Evolutionary conservation across 2,888 invertebrate species (phyloP), one percentile per base, ranked within the genome.

Genomic region (Artemia sinica): DNA sequence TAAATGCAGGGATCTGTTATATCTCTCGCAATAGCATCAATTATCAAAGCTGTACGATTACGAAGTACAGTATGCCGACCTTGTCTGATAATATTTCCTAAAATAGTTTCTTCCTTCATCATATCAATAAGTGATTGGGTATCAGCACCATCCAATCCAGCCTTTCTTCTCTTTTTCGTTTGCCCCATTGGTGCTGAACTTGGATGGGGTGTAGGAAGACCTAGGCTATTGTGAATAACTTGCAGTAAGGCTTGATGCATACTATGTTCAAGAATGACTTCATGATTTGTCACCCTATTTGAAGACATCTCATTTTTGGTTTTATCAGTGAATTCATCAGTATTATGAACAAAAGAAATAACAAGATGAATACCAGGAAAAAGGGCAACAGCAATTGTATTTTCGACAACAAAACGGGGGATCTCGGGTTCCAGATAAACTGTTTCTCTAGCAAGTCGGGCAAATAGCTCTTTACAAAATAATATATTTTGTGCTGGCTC

Each of bases 401-500:
- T 95, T 66, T 94, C 94, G 63, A 95, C 92, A 9, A 96, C 95
- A 84, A 96, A 89, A 75, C 95, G 95, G 0, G 95, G 95, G 76
- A 95, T 92, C 0, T 90, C 88, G 0, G 92, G 89, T 75, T 92
- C 90, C 6, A 93, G 79, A 76, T 93, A 92, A 8, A 95, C 93
- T 0, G 96, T 95, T 78, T 96, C 96, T 68, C 92, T 86, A 0
- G 95, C 95, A 69, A 96, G 79, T 75, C 95, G 89, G 72, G 91
- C 89, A 76, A 96, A 96, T 50, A 96, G 79, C 78, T 96, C 96
- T 79, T 95, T 95, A 77, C 96, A 96, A 79, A 95, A 96, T 28
- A 96, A 81, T 49, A 96, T 94, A 78, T 96, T 96, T 77, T 96
- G 96, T 0, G 95, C 95, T 0, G 91, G 91, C 77, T 96, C 95